Conservation (phyloP, 1,140 invertebrate genomes). For the Trichoplusia ni region DNA sequence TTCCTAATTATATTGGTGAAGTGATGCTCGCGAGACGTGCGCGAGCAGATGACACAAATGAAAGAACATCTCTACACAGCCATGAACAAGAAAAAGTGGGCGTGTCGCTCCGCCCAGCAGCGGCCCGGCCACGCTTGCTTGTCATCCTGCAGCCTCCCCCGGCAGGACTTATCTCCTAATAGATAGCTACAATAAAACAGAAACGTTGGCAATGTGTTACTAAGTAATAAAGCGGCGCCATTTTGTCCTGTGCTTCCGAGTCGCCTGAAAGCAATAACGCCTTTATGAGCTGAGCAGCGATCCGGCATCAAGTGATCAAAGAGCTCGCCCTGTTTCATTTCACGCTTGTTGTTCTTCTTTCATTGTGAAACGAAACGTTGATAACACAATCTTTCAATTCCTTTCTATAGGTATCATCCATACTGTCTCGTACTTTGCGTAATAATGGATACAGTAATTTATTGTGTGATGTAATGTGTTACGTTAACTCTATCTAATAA, state of each 20-base stretch:
- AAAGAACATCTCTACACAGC: conserved; percentile 52
- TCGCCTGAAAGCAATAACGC: conserved; percentile 70
- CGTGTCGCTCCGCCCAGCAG: conserved; percentile 75
- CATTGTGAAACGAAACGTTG: conserved; percentile 66
- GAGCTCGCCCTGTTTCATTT: conserved; percentile 69
- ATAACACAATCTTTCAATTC: conserved; percentile 60
- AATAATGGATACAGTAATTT: too few relatives aligned
- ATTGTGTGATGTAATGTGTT: too few relatives aligned
- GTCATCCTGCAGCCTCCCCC: conserved; percentile 66
- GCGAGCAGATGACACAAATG: conserved; percentile 27
- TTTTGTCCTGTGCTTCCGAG: conserved; percentile 75
- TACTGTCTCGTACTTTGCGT: background rate
- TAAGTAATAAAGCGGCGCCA: conserved; percentile 80
- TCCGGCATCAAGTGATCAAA: conserved; percentile 72
- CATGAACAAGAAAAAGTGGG: conserved; percentile 71
- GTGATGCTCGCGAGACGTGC: background rate
- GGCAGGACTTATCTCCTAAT: conserved; percentile 71
- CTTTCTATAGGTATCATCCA: conserved; percentile 31
- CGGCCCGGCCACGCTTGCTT: conserved; percentile 54
- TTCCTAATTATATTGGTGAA: conserved; percentile 1
- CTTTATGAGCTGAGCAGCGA: conserved; percentile 72
- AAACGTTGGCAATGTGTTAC: conserved; percentile 76
- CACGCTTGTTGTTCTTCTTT: conserved; percentile 69
- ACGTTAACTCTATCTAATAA: too few relatives aligned
- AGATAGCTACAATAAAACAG: conserved; percentile 76